phyloP scores from a whole-genome alignment of 2,113 vertebrate genomes.

The Channa maculata region DNA sequence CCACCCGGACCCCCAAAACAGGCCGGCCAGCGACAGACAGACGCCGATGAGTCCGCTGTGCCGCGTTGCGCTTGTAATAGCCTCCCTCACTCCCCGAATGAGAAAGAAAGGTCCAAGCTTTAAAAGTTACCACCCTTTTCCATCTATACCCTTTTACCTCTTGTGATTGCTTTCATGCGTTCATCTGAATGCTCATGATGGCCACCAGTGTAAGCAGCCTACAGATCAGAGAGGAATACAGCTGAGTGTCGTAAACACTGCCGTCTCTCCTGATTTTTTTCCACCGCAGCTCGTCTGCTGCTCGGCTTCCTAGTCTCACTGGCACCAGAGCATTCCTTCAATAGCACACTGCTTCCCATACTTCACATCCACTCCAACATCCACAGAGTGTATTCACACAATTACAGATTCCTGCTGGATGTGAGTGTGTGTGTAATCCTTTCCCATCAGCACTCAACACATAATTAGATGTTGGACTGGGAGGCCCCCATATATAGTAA shows the following conservation, averaged over 20 bases:
- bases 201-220: slow-evolving; percentile 29
- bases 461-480: slow-evolving; percentile 81
- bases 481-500: slow-evolving; percentile 79
- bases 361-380: slow-evolving; percentile 66
- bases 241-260: slow-evolving; percentile 59
- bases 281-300: slow-evolving; percentile 69
- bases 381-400: slow-evolving; percentile 72
- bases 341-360: slow-evolving; percentile 71
- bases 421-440: slow-evolving; percentile 57
- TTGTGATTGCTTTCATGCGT: no score
- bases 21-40: slow-evolving; percentile 77
- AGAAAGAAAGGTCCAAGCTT: slow-evolving; percentile 40
- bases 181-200: slow-evolving; percentile 30
- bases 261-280: slow-evolving; percentile 64
- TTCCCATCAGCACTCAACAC: slow-evolving; percentile 77
- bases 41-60: slow-evolving; percentile 72
- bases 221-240: slow-evolving; percentile 56
- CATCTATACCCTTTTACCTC: neutral
- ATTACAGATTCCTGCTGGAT: slow-evolving; percentile 79
- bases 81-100: slow-evolving; percentile 52
- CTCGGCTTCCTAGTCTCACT: slow-evolving; percentile 69
- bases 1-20: slow-evolving; percentile 72
- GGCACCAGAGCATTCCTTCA: slow-evolving; percentile 77
- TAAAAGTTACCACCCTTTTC: slow-evolving; percentile 49
- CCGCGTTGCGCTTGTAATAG: slow-evolving; percentile 58